Base-by-base conservation (phyloP, 1,140 invertebrate genomes). In the Meteorus sp. region DNA sequence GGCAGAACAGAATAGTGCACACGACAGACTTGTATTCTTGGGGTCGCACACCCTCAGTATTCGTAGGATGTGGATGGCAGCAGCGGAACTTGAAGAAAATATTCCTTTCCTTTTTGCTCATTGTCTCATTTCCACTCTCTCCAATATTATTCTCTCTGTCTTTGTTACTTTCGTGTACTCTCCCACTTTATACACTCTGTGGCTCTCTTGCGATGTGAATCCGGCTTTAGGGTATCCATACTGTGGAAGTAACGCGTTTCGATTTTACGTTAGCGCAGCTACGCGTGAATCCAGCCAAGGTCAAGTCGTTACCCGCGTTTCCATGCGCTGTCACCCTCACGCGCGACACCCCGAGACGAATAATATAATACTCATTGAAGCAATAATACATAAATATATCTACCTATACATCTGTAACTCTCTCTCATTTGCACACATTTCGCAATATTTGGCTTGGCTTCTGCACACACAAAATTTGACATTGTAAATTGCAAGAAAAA, bases 241-340 rank as follows among this genome's bases (percentile, higher is more conserved):
- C 70, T 62, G 74, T 79, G 78, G 78, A 80, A 80, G 76, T 80
- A 80, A 80, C 78, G 72, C 73, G 75, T 75, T 80, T 80, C 78
- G 78, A 80, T 80, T 80, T 80, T 80, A 69, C 77, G 75, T 80
- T 80, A 79, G 78, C 69, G 71, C 78, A 80, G 73, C 76, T 78
- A 80, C 77, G 77, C 77, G 78, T 80, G 75, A 80, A 80, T 75
- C 76, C 74, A 79, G 76, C 77, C 78, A 80, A 80, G 78, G 78
- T 80, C 78, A 80, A 79, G 77, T 80, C 75, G 71, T 71, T 74
- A 70, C 71, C 71, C 68, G 72, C 65, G 69, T 72, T 70, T 60
- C 64, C 71, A 69, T 65, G 67, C 73, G 31, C 39, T 25, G 35
- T 7, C 35, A 29, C 9, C 4, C 35, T 39, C 3, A 7, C 3